Percentiles rank a stretch among this genome's conserved stretches.
These are phyloP conservation scores for Chrysopilus asiliformis DNA, from an alignment of 2,888 invertebrate genomes.

Conservation along the genomic window DNA sequence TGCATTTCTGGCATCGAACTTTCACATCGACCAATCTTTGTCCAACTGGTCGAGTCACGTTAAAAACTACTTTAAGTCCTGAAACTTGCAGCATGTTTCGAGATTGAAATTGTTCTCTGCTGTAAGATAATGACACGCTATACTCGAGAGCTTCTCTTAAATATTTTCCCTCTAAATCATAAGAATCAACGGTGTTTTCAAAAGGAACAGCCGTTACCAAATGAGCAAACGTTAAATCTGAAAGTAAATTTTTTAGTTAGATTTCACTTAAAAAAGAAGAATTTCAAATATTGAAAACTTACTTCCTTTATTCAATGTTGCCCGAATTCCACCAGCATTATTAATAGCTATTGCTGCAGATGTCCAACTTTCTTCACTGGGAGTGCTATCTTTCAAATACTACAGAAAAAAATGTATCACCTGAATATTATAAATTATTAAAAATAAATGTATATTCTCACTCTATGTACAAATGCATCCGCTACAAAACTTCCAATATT, in stretches of 20 bases:
- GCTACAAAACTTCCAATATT: slow-evolving; percentile 59
- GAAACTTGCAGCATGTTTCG: slow-evolving; percentile 46
- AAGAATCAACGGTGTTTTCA: slow-evolving; percentile 56
- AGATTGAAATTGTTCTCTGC: slow-evolving; percentile 34
- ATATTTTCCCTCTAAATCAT: slow-evolving; percentile 52
- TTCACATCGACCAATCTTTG: slow-evolving; percentile 43
- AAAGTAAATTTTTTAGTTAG: slow-evolving; percentile 18
- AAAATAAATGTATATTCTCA: slow-evolving; percentile 28
- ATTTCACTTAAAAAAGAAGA: slow-evolving; percentile 1
- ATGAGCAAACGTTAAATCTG: slow-evolving; percentile 58
- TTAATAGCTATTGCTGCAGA: slow-evolving; percentile 51
- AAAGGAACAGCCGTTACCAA: slow-evolving; percentile 60
- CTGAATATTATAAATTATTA: not conserved
- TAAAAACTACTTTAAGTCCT: slow-evolving; percentile 40
- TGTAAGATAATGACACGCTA: slow-evolving; percentile 35
- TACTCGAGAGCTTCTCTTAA: slow-evolving; percentile 49
- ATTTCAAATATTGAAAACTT: slow-evolving; percentile 18
- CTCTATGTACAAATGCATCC: slow-evolving; percentile 54
- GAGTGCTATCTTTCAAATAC: not conserved
- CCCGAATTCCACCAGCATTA: slow-evolving; percentile 59
- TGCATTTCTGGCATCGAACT: slow-evolving; percentile 50
- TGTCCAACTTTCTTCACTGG: slow-evolving; percentile 40
- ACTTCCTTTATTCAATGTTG: slow-evolving; percentile 51
- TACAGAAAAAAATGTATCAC: not conserved
- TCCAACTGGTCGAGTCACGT: slow-evolving; percentile 44